Base-by-base conservation (phyloP, 1,140 invertebrate genomes). In the Drosophila nebulosa region DNA sequence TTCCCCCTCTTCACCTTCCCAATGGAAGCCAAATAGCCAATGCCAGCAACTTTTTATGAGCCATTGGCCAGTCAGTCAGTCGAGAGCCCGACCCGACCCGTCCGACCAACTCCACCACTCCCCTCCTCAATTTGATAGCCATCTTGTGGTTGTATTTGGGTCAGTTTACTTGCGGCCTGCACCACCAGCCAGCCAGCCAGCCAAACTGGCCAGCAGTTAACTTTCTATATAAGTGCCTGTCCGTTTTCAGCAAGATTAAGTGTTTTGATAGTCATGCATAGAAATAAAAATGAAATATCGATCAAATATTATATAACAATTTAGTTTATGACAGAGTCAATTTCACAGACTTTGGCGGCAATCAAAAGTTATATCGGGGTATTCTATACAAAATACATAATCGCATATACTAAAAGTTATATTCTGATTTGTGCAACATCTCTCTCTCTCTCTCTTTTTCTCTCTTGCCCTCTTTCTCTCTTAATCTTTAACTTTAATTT, bases 261-360 rank as follows among this genome's bases (percentile, higher is more conserved):
- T 89, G 84, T 74, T 83, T 70, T 68, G 83, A 88, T 88, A 88
- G 83, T 84, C 83, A 73, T 89, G 78, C 83, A 88, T 88, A n/a
- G 16, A 21, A 46, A 88, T 88, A 89, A 88, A 88, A 88, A 89
- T 88, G 84, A 88, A 89, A 88, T 88, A 89, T 88, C 83, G 83
- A 88, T 88, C 79, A 88, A 89, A 76, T 88, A 88, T 88, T 88
- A 88, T 83, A 88, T 88, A 88, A 88, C 84, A 88, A 79, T 88
- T 88, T 89, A 83, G 71, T 88, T 88, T 88, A 88, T 83, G 83
- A 79, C 81, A 68, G 74, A 26, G 46, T 63, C 64, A 53, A 69
- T 77, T 74, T 21, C 36, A 24, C n/a, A 14, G 18, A 32, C 16
- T 26, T 60, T 24, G n/a, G n/a, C n/a, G 64, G 52, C 69, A 68